Percentiles rank a stretch among this genome's conserved stretches.
Conservation (phyloP, 2,888 invertebrate species). For the Acanthosepion esculentum region DNA sequence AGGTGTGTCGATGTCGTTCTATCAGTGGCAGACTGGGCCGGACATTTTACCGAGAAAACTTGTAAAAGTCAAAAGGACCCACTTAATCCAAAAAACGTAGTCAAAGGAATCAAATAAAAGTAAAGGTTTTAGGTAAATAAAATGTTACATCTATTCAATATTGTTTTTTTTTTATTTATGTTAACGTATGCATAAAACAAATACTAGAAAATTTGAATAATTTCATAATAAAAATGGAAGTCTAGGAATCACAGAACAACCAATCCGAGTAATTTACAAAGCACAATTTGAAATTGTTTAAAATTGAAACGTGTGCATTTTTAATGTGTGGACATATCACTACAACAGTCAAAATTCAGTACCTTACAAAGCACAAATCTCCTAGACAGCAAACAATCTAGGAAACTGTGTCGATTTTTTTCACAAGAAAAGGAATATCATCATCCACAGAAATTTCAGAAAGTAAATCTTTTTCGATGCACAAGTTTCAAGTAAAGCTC, state of each 20-base stretch:
- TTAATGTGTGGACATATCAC: not conserved
- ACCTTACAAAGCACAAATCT: not conserved
- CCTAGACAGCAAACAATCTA: not conserved
- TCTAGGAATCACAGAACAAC: not conserved
- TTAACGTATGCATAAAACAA: too few relatives aligned
- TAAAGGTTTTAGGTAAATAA: too few relatives aligned
- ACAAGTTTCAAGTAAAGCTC: not conserved
- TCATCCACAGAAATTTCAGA: not conserved
- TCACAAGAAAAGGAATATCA: not conserved
- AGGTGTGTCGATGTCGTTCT: too few relatives aligned
- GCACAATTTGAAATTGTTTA: not conserved
- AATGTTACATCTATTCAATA: too few relatives aligned
- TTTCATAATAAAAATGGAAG: not conserved
- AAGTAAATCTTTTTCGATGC: constrained; percentile 21
- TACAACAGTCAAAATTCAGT: not conserved
- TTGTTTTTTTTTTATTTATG: too few relatives aligned
- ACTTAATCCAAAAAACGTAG: too few relatives aligned
- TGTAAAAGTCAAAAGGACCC: too few relatives aligned
- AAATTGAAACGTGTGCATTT: not conserved
- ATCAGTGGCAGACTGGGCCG: too few relatives aligned
- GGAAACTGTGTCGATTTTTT: not conserved
- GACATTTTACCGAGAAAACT: too few relatives aligned
- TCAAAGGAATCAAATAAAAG: too few relatives aligned
- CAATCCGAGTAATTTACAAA: not conserved
- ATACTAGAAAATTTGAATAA: too few relatives aligned